Percentiles rank a stretch among this genome's conserved stretches.
These are phyloP conservation scores for Drosophila saltans DNA, from an alignment of 1,140 invertebrate species.

Conservation along the genomic window DNA sequence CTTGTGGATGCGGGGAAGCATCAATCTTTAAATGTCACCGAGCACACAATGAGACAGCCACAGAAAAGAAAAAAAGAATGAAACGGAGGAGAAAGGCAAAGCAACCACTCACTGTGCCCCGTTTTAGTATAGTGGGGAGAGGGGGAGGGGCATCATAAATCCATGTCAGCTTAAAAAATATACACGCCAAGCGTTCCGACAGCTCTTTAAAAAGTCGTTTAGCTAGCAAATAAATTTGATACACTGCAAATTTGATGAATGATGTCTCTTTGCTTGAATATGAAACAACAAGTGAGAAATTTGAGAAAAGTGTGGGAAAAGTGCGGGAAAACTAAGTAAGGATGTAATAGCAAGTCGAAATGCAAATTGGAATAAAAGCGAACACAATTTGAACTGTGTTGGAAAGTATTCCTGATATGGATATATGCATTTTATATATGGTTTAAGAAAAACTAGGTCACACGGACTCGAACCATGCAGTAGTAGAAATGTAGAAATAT, in stretches of 20 bases:
- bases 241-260: constrained; percentile 59
- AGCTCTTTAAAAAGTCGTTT: constrained; percentile 75
- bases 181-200: constrained; percentile 49
- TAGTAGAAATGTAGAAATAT: background rate
- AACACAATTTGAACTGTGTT: too few species aligned
- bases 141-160: constrained; percentile 61
- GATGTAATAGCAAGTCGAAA: background rate
- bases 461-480: background rate
- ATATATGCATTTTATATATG: too few species aligned
- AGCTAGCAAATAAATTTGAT: constrained; percentile 56
- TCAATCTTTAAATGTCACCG: constrained; percentile 77
- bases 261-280: constrained; percentile 19
- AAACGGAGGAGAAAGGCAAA: background rate
- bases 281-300: constrained; percentile 16
- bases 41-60: constrained; percentile 23
- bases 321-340: background rate
- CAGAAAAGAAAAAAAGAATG: background rate
- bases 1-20: constrained; percentile 64
- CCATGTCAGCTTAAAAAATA: constrained; percentile 69
- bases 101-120: constrained; percentile 6
- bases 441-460: background rate
- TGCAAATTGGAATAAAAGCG: background rate
- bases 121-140: background rate
- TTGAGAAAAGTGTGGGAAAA: background rate
- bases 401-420: too few species aligned